A percentile compares a stretch with the other conserved stretches of the same genome.
Conservation (phyloP, 2,113 vertebrate genomes). For the Pithys albifrons region DNA sequence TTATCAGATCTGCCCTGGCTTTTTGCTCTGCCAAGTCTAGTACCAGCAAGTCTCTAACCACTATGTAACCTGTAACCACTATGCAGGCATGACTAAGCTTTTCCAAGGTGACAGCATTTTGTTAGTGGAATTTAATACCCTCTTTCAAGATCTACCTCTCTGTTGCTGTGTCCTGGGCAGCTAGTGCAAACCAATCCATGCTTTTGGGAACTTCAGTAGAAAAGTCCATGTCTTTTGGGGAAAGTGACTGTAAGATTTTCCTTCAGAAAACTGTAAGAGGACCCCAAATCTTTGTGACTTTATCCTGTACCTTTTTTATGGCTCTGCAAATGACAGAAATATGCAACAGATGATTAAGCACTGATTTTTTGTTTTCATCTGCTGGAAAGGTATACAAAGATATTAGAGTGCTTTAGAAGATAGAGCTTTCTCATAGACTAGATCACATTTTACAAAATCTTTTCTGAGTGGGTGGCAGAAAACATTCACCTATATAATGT, state of each 20-base stretch:
- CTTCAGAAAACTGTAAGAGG: not conserved
- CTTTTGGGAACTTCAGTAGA: not conserved
- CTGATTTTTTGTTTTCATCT: not conserved
- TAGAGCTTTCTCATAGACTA: not conserved
- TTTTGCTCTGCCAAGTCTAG: not conserved
- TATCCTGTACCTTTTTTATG: not conserved
- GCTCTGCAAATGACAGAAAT: not conserved
- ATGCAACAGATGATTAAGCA: not conserved
- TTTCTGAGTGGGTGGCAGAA: not conserved
- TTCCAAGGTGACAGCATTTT: not conserved
- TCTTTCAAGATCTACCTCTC: not conserved
- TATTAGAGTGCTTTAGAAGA: not conserved
- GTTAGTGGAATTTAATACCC: not conserved
- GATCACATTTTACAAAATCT: not conserved
- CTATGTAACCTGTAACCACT: not conserved
- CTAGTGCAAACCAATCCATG: not conserved
- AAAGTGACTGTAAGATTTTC: not conserved
- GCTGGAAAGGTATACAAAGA: not conserved
- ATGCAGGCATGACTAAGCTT: constrained; percentile 9
- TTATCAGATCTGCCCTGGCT: not conserved
- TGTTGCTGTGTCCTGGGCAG: not conserved
- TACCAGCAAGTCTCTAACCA: not conserved
- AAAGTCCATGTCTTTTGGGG: not conserved
- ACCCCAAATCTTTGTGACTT: not conserved
- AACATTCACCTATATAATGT: not conserved